Evolutionary conservation across 2,888 invertebrate species (phyloP), one percentile per base, ranked within the genome.

Genomic region (Plebejus argus): DNA sequence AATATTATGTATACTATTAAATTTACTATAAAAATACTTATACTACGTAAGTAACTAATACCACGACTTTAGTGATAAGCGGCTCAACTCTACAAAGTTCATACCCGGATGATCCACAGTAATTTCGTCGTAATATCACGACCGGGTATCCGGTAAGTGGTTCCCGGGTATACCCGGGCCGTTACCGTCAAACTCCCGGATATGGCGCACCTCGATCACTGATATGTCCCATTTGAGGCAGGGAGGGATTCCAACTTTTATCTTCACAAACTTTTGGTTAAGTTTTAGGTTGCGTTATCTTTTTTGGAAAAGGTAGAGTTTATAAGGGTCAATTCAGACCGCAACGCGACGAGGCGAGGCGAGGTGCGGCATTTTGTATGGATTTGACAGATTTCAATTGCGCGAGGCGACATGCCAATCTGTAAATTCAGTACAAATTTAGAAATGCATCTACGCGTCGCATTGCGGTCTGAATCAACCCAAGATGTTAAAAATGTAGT

Each of bases 141-240:
- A 83, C 85, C 49, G 28, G 23, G 28, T 66, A 86, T 88, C 85
- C 82, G 79, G 79, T 80, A 66, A 66, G 66, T 66, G 15, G 66
- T 66, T 78, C 80, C 77, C 75, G 66, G 35, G 77, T 81, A 86
- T 89, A 90, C 87, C 81, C 79, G 82, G 80, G 39, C 28, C 66
- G 66, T 66, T 66, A 66, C 23, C 61, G 23, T 76, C 78, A 78
- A 79, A 81, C 75, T 78, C 80, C 79, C 71, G 78, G 83, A 83
- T 86, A 84, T 80, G 82, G 83, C 82, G 79, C 79, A 79, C 82
- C 82, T 84, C 83, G 81, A 86, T 86, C 84, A 87, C 86, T 84
- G 85, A 84, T 84, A 87, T 90, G 90, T 90, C 88, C 86, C 84
- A 82, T 82, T 81, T 80, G 78, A 53, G 10, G 61, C 85, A 85